Conservation (phyloP, 2,797 vertebrate species). For the Pantherophis alleghaniensis region DNA sequence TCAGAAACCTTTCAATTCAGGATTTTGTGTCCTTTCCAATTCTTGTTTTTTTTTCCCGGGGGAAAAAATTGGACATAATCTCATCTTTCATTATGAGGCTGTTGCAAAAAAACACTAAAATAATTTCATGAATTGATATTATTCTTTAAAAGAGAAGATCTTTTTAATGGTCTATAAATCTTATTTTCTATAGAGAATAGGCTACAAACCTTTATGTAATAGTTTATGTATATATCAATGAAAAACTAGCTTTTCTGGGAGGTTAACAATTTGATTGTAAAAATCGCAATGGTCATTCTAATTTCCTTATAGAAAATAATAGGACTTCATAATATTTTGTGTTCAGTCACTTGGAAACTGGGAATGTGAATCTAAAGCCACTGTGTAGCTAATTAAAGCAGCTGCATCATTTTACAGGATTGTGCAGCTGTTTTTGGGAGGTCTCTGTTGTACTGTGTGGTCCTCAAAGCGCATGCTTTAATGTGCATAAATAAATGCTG, state of each 20-base stretch:
- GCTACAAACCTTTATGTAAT: background rate
- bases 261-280: constrained; percentile 32
- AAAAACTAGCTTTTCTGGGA: background rate
- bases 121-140: background rate
- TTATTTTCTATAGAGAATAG: background rate
- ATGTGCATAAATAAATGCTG: background rate
- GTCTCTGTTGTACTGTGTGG: background rate
- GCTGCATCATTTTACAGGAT: background rate
- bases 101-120: background rate
- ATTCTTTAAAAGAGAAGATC: background rate
- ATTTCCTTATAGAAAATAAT: background rate
- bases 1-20: background rate
- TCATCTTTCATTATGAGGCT: background rate
- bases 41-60: background rate
- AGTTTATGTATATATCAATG: constrained; percentile 4
- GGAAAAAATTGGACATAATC: background rate
- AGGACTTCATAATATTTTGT: background rate
- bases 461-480: background rate
- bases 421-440: background rate
- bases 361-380: background rate
- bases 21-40: background rate
- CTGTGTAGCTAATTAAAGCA: background rate
- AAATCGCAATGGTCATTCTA: constrained; percentile 24
- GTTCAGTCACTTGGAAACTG: background rate
- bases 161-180: background rate